Conservation (phyloP, 2,797 vertebrate genomes). For the Neopelma chrysocephalum region DNA sequence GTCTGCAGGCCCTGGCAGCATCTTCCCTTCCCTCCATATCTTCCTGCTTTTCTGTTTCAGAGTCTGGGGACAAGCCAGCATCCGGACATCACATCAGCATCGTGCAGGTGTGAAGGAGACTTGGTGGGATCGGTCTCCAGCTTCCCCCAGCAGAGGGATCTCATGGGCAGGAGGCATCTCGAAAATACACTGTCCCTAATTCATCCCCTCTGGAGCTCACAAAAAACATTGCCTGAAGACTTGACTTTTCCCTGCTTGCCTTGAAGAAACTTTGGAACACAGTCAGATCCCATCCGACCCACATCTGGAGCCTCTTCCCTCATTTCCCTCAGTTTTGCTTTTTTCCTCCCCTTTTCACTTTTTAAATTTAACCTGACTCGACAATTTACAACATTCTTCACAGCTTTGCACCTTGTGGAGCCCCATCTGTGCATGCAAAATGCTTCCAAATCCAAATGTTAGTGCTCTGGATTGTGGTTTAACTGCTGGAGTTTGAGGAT, state of each 20-base stretch:
- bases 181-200: not conserved
- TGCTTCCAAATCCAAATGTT: conserved; percentile 41
- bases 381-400: conserved; percentile 50
- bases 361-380: conserved; percentile 39
- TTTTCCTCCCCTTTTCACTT: conserved; percentile 6
- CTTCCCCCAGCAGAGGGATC: not conserved
- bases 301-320: not conserved
- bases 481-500: conserved; percentile 2
- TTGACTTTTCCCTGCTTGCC: not conserved
- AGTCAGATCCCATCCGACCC: not conserved
- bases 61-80: not conserved
- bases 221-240: not conserved
- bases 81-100: accelerated
- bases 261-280: not conserved
- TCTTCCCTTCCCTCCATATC: not conserved
- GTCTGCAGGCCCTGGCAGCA: not conserved
- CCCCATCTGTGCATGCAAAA: conserved; percentile 38
- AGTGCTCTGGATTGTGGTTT: not conserved
- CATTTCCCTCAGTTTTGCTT: not conserved
- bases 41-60: not conserved
- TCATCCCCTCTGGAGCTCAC: not conserved
- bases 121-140: not conserved
- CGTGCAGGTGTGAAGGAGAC: accelerated
- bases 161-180: not conserved
- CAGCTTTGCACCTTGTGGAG: conserved; percentile 55